A percentile compares a stretch with the other conserved stretches of the same genome.
Evolutionary conservation across 2,113 vertebrate genomes (phyloP).

Genomic region (Lepus americanus): DNA sequence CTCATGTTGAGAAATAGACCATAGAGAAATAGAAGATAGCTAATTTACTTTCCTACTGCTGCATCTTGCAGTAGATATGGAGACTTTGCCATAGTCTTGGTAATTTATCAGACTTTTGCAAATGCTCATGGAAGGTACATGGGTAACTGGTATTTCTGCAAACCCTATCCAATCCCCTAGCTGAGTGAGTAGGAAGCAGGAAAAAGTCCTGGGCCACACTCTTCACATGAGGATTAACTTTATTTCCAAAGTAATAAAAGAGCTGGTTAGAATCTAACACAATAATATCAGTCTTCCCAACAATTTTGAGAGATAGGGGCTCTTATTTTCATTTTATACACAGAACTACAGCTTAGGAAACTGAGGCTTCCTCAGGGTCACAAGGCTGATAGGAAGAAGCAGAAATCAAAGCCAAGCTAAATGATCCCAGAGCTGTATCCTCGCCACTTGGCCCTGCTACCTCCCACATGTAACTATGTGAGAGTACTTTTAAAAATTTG

Average conservation of each 20-base stretch:
- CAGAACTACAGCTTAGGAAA: background rate
- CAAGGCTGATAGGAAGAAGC: background rate
- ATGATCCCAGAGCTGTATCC: background rate
- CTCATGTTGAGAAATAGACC: too few relatives aligned
- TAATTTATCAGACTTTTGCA: conserved; percentile 1
- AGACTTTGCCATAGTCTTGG: background rate
- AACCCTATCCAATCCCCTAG: background rate
- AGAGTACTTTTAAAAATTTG: too few relatives aligned
- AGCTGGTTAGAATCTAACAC: background rate
- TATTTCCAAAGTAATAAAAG: background rate
- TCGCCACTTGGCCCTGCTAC: background rate
- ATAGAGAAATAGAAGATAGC: background rate
- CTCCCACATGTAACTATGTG: background rate
- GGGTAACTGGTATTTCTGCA: background rate
- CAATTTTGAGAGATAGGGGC: background rate
- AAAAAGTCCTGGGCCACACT: background rate
- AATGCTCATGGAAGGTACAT: background rate
- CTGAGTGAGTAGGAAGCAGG: background rate
- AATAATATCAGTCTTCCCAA: background rate
- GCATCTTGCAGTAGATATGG: background rate
- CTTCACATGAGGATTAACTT: background rate
- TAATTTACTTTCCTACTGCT: background rate
- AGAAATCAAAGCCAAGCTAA: conserved; percentile 48
- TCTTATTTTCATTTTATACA: background rate
- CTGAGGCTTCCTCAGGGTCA: background rate